A percentile compares a stretch with the other conserved stretches of the same genome.
Conservation (phyloP, 2,113 vertebrate species). For the Larimichthys polyactis region DNA sequence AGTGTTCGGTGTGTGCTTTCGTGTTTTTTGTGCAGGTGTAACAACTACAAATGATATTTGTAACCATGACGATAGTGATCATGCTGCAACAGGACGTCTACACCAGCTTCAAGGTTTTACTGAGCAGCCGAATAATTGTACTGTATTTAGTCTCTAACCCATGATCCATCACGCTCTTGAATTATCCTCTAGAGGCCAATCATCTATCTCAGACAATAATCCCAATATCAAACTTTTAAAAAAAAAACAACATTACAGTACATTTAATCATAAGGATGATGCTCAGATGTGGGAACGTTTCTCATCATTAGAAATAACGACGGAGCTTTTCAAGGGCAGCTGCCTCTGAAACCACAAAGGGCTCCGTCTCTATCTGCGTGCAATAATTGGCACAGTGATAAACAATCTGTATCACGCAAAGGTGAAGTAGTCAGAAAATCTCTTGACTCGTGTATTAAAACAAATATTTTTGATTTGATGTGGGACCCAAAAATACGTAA, state of each 20-base stretch:
- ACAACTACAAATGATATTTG: background rate
- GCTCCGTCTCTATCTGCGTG: background rate
- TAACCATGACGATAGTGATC: background rate
- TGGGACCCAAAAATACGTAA: background rate
- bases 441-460: too few relatives aligned
- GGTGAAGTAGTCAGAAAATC: background rate
- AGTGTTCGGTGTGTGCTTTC: too few relatives aligned
- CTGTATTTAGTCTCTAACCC: background rate
- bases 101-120: background rate
- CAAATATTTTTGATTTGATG: too few relatives aligned
- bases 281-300: background rate
- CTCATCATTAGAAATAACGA: slow-evolving; percentile 43
- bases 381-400: slow-evolving; percentile 1
- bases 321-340: slow-evolving; percentile 34
- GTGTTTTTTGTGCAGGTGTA: too few relatives aligned
- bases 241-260: background rate
- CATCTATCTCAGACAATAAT: slow-evolving; percentile 21
- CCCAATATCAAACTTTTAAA: background rate
- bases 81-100: background rate
- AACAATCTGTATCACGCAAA: background rate
- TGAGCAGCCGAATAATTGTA: background rate
- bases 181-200: slow-evolving; percentile 22
- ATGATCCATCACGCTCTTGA: background rate
- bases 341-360: background rate
- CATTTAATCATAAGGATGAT: slow-evolving; percentile 4